Conservation (phyloP, 2,113 vertebrate genomes). For the Nannospalax galili region DNA sequence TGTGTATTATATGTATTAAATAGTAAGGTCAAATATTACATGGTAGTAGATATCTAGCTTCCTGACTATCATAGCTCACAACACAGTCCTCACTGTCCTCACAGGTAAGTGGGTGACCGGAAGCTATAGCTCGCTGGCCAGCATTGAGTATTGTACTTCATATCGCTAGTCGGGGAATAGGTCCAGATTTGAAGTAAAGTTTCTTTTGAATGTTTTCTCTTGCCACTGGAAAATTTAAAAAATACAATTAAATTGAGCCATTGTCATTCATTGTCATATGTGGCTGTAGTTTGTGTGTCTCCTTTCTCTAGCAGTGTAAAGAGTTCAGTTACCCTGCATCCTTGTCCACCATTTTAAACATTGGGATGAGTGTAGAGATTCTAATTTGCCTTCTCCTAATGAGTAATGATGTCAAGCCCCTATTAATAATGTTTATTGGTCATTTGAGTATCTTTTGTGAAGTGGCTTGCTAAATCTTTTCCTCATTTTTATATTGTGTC, state of each 20-base stretch:
- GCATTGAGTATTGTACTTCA: not conserved
- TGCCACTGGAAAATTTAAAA: not conserved
- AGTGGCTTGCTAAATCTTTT: too few relatives aligned
- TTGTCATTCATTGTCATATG: not conserved
- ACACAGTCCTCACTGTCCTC: not conserved
- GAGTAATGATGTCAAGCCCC: not conserved
- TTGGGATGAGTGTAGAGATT: not conserved
- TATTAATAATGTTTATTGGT: too few relatives aligned
- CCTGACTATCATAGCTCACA: not conserved
- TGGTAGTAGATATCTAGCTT: not conserved
- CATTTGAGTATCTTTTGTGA: too few relatives aligned
- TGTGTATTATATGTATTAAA: not conserved
- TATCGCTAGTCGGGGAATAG: not conserved
- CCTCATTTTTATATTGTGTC: too few relatives aligned
- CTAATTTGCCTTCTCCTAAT: conserved; percentile 32
- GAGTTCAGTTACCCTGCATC: not conserved
- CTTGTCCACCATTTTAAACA: not conserved
- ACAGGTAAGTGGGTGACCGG: not conserved
- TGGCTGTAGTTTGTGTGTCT: not conserved
- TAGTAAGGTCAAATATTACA: not conserved
- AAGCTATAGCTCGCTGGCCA: not conserved
- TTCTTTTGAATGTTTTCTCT: not conserved
- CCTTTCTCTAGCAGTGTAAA: not conserved
- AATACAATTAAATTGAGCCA: not conserved
- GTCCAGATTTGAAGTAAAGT: not conserved